These are phyloP conservation scores for Oplegnathus fasciatus DNA, from an alignment of 2,113 vertebrate genomes.

Conservation along the genomic window DNA sequence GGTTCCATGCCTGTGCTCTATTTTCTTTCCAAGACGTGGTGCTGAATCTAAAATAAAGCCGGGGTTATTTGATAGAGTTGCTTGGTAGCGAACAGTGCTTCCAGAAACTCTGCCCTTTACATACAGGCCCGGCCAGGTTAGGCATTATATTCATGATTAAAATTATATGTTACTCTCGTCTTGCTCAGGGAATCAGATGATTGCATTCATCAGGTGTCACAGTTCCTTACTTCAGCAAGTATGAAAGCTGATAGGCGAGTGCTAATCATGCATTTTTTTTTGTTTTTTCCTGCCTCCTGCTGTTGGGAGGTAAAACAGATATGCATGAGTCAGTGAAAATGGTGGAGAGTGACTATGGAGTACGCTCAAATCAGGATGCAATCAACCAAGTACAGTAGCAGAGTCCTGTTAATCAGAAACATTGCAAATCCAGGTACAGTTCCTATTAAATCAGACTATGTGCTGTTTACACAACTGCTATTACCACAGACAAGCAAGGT, in stretches of 20 bases:
- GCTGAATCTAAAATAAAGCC: constrained; percentile 52
- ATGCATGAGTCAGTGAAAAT: background rate
- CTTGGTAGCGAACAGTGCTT: background rate
- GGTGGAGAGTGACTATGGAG: no score
- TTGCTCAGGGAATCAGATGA: background rate
- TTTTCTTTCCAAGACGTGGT: constrained; percentile 51
- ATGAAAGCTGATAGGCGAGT: background rate
- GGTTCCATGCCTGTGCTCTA: constrained; percentile 35
- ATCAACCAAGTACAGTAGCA: background rate
- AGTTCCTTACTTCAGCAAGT: background rate
- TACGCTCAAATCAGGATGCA: background rate
- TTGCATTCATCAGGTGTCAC: constrained; percentile 15
- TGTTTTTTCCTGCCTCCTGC: background rate
- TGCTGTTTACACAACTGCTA: no score
- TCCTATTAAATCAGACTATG: background rate
- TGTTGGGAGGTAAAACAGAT: background rate
- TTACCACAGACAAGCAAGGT: background rate
- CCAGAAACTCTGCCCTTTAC: background rate
- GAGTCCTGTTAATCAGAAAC: background rate
- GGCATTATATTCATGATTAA: constrained; percentile 28
- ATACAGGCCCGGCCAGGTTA: background rate
- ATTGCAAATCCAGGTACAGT: background rate
- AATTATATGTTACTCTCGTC: constrained; percentile 17
- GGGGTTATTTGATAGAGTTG: constrained; percentile 34
- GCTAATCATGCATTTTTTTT: background rate